These are phyloP conservation scores for Archips xylosteana DNA, from an alignment of 2,888 invertebrate species.

Conservation along the genomic window DNA sequence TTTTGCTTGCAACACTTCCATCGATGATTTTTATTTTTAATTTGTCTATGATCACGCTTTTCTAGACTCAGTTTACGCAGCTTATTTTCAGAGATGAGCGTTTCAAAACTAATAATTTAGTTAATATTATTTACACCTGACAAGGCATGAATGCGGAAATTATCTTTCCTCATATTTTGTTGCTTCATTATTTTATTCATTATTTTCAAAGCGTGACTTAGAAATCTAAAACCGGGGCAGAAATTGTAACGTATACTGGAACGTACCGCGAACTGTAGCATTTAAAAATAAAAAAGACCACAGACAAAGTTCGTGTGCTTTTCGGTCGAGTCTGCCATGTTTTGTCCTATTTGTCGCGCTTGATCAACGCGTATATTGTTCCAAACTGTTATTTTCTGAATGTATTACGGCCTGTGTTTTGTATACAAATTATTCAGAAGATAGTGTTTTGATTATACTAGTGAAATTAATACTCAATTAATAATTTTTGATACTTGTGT, in stretches of 20 bases:
- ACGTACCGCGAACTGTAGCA: slow-evolving; percentile 51
- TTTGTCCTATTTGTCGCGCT: slow-evolving; percentile 86
- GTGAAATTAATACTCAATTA: slow-evolving; percentile 63
- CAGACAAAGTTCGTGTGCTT: slow-evolving; percentile 79
- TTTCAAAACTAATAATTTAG: not conserved
- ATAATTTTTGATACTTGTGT: slow-evolving; percentile 68
- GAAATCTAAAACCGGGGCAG: not conserved
- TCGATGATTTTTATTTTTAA: slow-evolving; percentile 29
- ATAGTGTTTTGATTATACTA: slow-evolving; percentile 66
- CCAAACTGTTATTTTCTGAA: slow-evolving; percentile 78
- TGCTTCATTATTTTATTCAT: not conserved
- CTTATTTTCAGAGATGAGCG: not conserved
- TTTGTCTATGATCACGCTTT: slow-evolving; percentile 57
- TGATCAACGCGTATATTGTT: slow-evolving; percentile 80
- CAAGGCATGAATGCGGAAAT: not conserved
- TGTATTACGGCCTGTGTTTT: slow-evolving; percentile 80
- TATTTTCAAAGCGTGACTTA: not conserved
- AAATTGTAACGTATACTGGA: slow-evolving; percentile 5
- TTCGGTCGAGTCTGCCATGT: slow-evolving; percentile 83
- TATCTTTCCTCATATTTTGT: not conserved
- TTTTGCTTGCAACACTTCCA: not conserved
- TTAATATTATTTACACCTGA: not conserved
- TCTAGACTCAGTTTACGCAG: slow-evolving; percentile 53
- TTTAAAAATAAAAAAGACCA: slow-evolving; percentile 75
- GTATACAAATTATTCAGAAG: slow-evolving; percentile 81